phyloP scores from a whole-genome alignment of 2,797 vertebrate species.

The Xiphophorus birchmanni region DNA sequence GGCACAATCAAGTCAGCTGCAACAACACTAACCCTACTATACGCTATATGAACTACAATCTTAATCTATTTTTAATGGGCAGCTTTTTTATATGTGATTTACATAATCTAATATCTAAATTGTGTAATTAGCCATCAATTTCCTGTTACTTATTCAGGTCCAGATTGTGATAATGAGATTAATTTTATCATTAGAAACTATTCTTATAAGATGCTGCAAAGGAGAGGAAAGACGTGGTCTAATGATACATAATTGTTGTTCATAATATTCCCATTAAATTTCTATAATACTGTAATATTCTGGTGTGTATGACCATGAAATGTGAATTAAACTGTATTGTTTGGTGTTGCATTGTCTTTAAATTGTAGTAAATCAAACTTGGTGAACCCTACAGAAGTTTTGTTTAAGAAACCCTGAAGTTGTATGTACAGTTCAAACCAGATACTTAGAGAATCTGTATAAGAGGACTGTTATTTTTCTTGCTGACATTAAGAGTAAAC shows the following conservation, averaged over 20 bases:
- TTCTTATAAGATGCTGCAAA: conserved; percentile 13
- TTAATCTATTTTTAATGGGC: conserved; percentile 2
- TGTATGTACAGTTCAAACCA: neutral
- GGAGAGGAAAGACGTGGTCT: conserved; percentile 8
- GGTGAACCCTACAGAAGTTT: neutral
- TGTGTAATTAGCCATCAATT: conserved; percentile 18
- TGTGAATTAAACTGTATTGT: conserved; percentile 11
- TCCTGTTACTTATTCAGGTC: conserved; percentile 9
- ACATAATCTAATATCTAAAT: conserved; percentile 13
- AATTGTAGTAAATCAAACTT: neutral
- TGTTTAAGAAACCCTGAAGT: neutral
- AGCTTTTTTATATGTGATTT: conserved; percentile 7
- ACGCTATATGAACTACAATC: conserved; percentile 3
- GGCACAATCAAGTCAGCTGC: neutral
- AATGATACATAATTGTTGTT: conserved; percentile 24
- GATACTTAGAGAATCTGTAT: neutral
- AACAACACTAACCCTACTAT: conserved; percentile 2
- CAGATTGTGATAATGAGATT: conserved; percentile 19
- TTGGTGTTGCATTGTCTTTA: neutral
- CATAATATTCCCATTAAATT: conserved; percentile 10
- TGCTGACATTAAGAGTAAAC: neutral
- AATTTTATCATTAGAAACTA: conserved; percentile 16
- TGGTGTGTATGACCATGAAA: conserved; percentile 1
- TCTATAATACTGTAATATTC: conserved; percentile 9
- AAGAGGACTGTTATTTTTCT: neutral